Evolutionary conservation across 2,797 vertebrate species (phyloP).

Genomic region (Morus bassanus): DNA sequence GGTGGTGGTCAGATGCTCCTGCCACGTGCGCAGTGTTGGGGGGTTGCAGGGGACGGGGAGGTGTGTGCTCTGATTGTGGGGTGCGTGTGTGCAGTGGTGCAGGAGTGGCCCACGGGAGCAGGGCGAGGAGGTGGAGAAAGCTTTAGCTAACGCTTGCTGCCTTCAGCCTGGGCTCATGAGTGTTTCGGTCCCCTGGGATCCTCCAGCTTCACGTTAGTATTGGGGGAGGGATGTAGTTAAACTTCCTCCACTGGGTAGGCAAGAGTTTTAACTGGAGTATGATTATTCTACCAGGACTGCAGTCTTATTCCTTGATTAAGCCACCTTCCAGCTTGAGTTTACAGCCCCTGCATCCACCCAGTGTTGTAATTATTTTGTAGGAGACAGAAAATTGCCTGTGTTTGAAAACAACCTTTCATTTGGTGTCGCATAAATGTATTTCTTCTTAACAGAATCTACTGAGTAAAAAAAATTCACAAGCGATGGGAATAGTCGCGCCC

Average conservation of each 20-base stretch:
- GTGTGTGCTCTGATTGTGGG: not conserved
- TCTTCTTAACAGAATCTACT: not conserved
- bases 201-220: not conserved
- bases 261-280: not conserved
- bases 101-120: not conserved
- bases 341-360: not conserved
- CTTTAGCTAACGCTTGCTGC: not conserved
- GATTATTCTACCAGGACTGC: not conserved
- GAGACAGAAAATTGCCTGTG: not conserved
- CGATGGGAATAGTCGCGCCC: not conserved
- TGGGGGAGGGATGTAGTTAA: not conserved
- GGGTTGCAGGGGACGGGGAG: not conserved
- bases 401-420: not conserved
- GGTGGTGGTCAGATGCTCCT: not conserved
- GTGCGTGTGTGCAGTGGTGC: not conserved
- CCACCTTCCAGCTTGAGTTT: not conserved
- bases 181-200: not conserved
- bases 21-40: not conserved
- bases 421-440: not conserved
- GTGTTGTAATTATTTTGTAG: not conserved
- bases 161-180: not conserved
- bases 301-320: not conserved
- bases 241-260: not conserved
- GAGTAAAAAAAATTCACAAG: not conserved
- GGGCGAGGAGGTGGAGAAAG: not conserved